Conservation (phyloP, 2,888 invertebrate species). For the Amphipoea oculea region DNA sequence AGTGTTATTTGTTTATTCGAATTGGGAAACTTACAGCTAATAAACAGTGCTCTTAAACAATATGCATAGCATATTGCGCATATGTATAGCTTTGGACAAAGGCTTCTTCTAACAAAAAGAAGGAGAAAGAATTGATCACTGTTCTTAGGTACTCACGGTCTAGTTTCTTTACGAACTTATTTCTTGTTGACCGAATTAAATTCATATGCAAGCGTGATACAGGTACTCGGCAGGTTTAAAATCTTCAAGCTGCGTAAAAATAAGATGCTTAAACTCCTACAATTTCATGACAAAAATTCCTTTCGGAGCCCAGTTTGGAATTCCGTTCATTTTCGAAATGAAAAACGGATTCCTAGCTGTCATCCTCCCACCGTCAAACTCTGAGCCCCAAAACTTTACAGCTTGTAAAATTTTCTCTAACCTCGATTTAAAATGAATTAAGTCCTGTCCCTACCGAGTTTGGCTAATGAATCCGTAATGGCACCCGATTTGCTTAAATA, state of each 20-base stretch:
- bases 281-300: conserved; percentile 9
- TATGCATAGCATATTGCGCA: too few species aligned
- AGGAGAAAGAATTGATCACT: not conserved
- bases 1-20: not conserved
- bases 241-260: not conserved
- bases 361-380: conserved; percentile 38
- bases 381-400: conserved; percentile 59
- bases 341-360: conserved; percentile 43
- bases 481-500: conserved; percentile 67
- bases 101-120: not conserved
- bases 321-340: conserved; percentile 33
- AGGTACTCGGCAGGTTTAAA: not conserved
- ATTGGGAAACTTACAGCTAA: too few species aligned
- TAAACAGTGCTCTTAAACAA: too few species aligned
- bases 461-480: conserved; percentile 71
- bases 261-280: not conserved
- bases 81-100: too few species aligned
- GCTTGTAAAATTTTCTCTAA: conserved; percentile 61
- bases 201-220: not conserved
- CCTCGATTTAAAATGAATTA: conserved; percentile 69
- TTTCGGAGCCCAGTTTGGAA: not conserved
- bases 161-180: not conserved
- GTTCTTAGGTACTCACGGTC: not conserved
- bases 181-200: not conserved
- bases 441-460: conserved; percentile 59